Evolutionary conservation across 2,888 invertebrate species (phyloP).

Genomic region (Sarcophaga carnaria): DNA sequence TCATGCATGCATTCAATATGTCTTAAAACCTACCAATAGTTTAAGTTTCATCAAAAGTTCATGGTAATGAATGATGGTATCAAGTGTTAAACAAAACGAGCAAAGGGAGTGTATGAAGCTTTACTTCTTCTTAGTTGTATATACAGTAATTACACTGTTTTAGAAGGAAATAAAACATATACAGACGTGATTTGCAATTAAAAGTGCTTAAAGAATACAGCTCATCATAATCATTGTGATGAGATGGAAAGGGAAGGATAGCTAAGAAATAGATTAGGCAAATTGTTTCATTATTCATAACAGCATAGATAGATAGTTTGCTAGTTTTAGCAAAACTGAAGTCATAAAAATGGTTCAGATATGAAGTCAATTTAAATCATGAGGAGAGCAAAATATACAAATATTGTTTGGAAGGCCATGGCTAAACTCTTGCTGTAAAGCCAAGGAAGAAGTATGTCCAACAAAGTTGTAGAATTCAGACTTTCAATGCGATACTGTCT

Average conservation of each 20-base stretch:
- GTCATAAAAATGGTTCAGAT: too few species aligned
- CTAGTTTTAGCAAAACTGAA: too few species aligned
- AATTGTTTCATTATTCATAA: not conserved
- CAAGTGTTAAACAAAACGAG: not conserved
- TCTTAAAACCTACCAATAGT: not conserved
- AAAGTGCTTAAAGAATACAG: conserved; percentile 49
- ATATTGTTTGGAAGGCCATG: too few species aligned
- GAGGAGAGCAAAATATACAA: too few species aligned
- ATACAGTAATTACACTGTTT: conserved; percentile 40
- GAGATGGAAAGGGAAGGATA: conserved; percentile 28
- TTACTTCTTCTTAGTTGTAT: conserved; percentile 38
- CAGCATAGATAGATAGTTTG: too few species aligned
- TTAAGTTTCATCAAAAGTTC: conserved; percentile 25
- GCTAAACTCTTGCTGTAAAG: too few species aligned
- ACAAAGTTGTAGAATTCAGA: too few species aligned
- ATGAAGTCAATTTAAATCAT: too few species aligned
- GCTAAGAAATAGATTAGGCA: not conserved
- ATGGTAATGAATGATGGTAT: not conserved
- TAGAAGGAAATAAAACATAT: conserved; percentile 40
- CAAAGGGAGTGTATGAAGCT: not conserved
- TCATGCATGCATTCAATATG: conserved; percentile 16
- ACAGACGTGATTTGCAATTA: conserved; percentile 61
- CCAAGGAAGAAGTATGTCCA: too few species aligned
- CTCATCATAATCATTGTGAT: conserved; percentile 36
- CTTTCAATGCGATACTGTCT: too few species aligned